Evolutionary conservation across 2,113 vertebrate genomes (phyloP).

Genomic region (Paedocypris sp.): DNA sequence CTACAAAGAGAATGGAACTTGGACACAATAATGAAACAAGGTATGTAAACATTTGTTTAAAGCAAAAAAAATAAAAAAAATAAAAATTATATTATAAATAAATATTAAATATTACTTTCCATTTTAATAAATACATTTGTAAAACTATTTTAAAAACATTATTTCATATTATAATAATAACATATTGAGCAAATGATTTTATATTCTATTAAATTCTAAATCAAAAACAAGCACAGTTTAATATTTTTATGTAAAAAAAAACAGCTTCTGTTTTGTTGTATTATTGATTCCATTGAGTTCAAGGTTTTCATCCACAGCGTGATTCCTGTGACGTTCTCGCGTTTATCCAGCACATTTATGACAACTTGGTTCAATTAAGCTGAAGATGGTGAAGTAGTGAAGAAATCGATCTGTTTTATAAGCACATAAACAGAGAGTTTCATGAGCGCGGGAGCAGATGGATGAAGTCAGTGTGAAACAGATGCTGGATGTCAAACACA

Average conservation of each 20-base stretch:
- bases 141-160: not conserved
- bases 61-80: not conserved
- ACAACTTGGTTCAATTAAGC: slow-evolving; percentile 33
- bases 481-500: slow-evolving; percentile 59
- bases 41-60: not conserved
- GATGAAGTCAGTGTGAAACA: slow-evolving; percentile 46
- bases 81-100: not conserved
- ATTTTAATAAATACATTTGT: not conserved
- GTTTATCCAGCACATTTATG: not conserved
- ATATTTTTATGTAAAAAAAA: too few relatives aligned
- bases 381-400: slow-evolving; percentile 28
- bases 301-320: too few relatives aligned
- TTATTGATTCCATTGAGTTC: too few relatives aligned
- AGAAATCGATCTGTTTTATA: slow-evolving; percentile 29
- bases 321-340: slow-evolving; percentile 3
- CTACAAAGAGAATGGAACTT: too few relatives aligned
- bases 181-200: too few relatives aligned
- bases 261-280: too few relatives aligned
- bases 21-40: too few relatives aligned
- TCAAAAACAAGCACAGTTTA: too few relatives aligned
- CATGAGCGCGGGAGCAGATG: slow-evolving; percentile 35
- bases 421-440: slow-evolving; percentile 33
- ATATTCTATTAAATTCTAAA: too few relatives aligned
- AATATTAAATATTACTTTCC: not conserved
- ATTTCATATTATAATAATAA: too few relatives aligned